Conservation (phyloP, 30 jellyfish, hydroid and myxozoan genomes). For the Haliclystus octoradiatus region DNA sequence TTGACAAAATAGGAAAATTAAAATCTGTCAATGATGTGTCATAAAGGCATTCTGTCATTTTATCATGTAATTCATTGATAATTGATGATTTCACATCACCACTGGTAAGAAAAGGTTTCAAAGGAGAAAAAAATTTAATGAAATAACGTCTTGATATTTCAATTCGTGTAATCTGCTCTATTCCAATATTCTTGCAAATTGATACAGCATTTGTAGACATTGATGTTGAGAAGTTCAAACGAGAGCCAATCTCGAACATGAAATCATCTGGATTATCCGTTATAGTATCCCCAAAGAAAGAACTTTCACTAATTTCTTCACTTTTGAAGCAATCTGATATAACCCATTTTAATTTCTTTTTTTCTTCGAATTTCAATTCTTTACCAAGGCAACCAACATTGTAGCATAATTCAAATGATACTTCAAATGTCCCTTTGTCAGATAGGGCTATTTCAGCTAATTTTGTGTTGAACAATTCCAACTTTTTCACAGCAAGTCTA, state of each 20-base stretch:
- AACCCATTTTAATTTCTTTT: conserved; percentile 19
- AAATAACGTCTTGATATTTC: conserved; percentile 54
- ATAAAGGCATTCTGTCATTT: conserved; percentile 71
- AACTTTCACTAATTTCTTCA: conserved; percentile 1
- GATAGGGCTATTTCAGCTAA: no score
- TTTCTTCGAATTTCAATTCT: conserved; percentile 1
- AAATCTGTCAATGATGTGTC: conserved; percentile 30
- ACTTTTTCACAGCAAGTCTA: no score
- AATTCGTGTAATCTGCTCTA: conserved; percentile 35
- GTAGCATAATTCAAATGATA: conserved; percentile 24
- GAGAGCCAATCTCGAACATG: conserved; percentile 66
- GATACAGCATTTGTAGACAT: conserved; percentile 87
- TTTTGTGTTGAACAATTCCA: no score
- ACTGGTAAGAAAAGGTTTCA: background rate
- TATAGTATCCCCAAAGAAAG: conserved; percentile 9
- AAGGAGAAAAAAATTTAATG: conserved; percentile 7
- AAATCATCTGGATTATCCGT: background rate
- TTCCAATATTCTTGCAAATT: conserved; percentile 57
- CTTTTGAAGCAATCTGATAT: conserved; percentile 8
- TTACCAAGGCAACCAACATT: conserved; percentile 12
- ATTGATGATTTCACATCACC: background rate
- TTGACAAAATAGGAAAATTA: conserved; percentile 25
- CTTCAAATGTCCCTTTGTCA: background rate
- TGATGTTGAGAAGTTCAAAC: conserved; percentile 76
- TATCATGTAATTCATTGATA: conserved; percentile 37